These are phyloP conservation scores for Phortica variegata DNA, from an alignment of 1,140 invertebrate genomes.

Conservation along the genomic window DNA sequence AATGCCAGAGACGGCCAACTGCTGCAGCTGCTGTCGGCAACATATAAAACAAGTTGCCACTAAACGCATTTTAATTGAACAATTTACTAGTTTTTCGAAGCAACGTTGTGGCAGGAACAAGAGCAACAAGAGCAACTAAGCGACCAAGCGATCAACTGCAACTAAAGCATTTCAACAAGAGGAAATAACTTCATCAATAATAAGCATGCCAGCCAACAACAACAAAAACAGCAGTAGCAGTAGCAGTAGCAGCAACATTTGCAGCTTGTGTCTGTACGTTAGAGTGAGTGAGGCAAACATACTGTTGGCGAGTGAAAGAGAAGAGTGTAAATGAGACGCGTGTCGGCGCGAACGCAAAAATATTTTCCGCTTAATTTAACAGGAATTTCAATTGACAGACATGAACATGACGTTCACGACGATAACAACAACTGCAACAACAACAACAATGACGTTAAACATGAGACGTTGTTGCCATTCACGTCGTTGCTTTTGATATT, in stretches of 20 bases:
- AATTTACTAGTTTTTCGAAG: conserved; percentile 47
- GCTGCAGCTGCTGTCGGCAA: conserved; percentile 7
- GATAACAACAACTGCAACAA: too few relatives aligned
- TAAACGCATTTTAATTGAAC: conserved; percentile 54
- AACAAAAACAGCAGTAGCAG: conserved; percentile 22
- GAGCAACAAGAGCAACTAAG: conserved; percentile 4
- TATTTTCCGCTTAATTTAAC: conserved; percentile 56
- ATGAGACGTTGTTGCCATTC: too few relatives aligned
- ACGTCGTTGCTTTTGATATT: too few relatives aligned
- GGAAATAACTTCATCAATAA: conserved; percentile 43
- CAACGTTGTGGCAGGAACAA: not conserved
- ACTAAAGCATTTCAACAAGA: not conserved
- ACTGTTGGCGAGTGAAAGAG: too few relatives aligned
- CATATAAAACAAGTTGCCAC: conserved; percentile 19
- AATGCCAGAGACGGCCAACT: too few relatives aligned
- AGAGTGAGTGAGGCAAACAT: conserved; percentile 12
- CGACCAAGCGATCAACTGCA: conserved; percentile 3
- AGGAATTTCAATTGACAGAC: conserved; percentile 55
- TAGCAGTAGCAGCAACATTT: conserved; percentile 8
- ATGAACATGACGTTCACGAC: conserved; percentile 28
- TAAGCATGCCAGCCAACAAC: conserved; percentile 15
- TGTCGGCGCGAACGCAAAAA: conserved; percentile 34
- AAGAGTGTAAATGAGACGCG: conserved; percentile 13
- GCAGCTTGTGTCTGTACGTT: not conserved
- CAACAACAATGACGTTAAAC: too few relatives aligned